Percentiles rank a stretch among this genome's conserved stretches.
phyloP scores from a whole-genome alignment of 2,797 vertebrate species.

The Valencia hispanica region DNA sequence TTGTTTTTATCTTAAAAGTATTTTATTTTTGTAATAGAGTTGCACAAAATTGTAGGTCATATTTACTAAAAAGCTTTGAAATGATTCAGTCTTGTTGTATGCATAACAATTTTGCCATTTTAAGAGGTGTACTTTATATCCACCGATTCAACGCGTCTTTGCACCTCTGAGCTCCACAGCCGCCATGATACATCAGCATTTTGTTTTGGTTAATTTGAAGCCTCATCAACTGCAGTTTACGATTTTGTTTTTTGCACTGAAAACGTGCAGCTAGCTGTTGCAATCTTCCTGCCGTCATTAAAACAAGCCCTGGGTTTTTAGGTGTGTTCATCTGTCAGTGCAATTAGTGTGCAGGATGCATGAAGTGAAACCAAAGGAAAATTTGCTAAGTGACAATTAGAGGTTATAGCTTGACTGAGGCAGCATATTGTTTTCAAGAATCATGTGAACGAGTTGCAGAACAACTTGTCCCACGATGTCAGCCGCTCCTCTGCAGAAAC shows the following conservation, averaged over 20 bases:
- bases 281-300: neutral
- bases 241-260: neutral
- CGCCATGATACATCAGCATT: neutral
- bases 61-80: neutral
- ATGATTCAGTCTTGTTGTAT: neutral
- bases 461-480: slow-evolving; percentile 6
- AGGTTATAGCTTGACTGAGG: slow-evolving; percentile 16
- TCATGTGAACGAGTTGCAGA: neutral
- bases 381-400: slow-evolving; percentile 35
- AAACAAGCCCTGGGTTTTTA: slow-evolving; percentile 8
- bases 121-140: neutral
- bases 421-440: neutral
- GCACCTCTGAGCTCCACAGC: too few species aligned
- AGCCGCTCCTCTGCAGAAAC: slow-evolving; percentile 10
- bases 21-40: too few species aligned
- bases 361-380: slow-evolving; percentile 22
- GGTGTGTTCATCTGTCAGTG: slow-evolving; percentile 27
- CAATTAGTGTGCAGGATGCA: slow-evolving; percentile 24
- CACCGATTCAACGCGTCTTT: neutral
- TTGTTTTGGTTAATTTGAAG: neutral
- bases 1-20: too few species aligned
- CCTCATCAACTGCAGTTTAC: neutral
- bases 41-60: too few species aligned
- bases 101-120: neutral
- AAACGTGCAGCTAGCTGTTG: neutral